Conservation (phyloP, 2,888 invertebrate genomes). For the Drosophila anceps region DNA sequence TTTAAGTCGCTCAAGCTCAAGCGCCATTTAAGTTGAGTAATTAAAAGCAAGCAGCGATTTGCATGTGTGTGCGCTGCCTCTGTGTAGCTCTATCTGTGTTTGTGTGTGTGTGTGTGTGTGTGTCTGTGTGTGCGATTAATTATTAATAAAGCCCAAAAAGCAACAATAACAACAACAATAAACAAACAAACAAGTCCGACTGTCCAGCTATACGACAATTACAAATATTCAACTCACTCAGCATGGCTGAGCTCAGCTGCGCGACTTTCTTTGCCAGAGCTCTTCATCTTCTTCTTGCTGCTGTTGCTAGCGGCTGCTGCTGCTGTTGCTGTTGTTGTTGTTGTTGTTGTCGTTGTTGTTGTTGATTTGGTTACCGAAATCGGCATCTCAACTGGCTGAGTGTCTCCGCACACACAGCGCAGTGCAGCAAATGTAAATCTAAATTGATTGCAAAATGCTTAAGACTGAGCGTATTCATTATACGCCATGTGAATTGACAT, state of each 20-base stretch:
- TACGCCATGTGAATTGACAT: slow-evolving; percentile 48
- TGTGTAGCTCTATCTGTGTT: slow-evolving; percentile 5
- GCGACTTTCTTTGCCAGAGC: slow-evolving; percentile 56
- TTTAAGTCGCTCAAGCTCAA: slow-evolving; percentile 79
- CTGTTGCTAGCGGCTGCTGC: slow-evolving; percentile 25
- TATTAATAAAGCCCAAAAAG: slow-evolving; percentile 78
- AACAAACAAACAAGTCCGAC: slow-evolving; percentile 76
- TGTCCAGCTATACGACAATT: slow-evolving; percentile 67
- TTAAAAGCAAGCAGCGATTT: slow-evolving; percentile 74
- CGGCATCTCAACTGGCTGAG: slow-evolving; percentile 59
- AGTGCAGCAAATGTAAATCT: slow-evolving; percentile 76
- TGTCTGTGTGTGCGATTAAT: slow-evolving; percentile 71
- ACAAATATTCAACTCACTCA: slow-evolving; percentile 63
- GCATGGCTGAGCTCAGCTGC: slow-evolving; percentile 26
- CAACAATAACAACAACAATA: slow-evolving; percentile 47
- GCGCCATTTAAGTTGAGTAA: slow-evolving; percentile 82
- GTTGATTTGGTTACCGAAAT: slow-evolving; percentile 49
- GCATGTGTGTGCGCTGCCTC: slow-evolving; percentile 50
- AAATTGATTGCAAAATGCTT: slow-evolving; percentile 78
- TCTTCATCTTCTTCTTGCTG: slow-evolving; percentile 25
- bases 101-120: slow-evolving; percentile 36
- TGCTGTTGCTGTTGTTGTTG: slow-evolving; percentile 25
- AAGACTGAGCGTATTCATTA: slow-evolving; percentile 57
- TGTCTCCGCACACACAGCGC: slow-evolving; percentile 35
- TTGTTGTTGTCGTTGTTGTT: slow-evolving; percentile 21